A percentile compares a stretch with the other conserved stretches of the same genome.
Evolutionary conservation across 2,797 vertebrate genomes (phyloP).

Genomic region (Cyprinodon diabolis): DNA sequence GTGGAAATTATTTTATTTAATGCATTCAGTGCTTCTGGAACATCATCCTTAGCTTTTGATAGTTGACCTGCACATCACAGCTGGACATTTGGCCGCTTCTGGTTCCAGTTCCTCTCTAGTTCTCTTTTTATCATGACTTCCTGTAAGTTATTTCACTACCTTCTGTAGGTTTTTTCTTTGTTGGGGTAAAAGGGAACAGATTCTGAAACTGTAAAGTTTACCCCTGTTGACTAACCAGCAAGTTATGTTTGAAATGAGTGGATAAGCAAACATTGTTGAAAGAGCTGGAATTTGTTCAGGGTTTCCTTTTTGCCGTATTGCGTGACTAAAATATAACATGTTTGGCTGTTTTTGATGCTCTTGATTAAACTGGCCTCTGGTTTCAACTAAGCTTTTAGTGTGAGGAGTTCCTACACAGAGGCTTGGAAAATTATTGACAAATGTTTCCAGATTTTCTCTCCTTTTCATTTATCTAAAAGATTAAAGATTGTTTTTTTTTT

Average conservation of each 20-base stretch:
- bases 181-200: neutral
- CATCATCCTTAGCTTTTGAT: neutral
- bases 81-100: neutral
- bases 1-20: neutral
- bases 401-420: neutral
- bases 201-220: neutral
- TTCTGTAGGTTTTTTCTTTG: no score
- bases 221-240: neutral
- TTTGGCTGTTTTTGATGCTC: neutral
- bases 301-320: neutral
- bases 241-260: neutral
- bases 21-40: neutral
- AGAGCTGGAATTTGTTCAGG: neutral
- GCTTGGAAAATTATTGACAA: neutral
- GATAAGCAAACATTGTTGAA: neutral
- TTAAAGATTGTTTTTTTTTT: neutral
- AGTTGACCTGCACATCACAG: neutral
- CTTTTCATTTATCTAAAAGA: neutral
- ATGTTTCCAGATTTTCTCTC: neutral
- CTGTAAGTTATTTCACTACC: neutral
- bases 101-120: neutral
- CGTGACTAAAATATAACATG: neutral
- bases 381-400: neutral
- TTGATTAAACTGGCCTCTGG: neutral
- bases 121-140: neutral